Percentiles rank a stretch among this genome's conserved stretches.
phyloP scores from a whole-genome alignment of 2,888 invertebrate species.

The Cataglyphis albicans region DNA sequence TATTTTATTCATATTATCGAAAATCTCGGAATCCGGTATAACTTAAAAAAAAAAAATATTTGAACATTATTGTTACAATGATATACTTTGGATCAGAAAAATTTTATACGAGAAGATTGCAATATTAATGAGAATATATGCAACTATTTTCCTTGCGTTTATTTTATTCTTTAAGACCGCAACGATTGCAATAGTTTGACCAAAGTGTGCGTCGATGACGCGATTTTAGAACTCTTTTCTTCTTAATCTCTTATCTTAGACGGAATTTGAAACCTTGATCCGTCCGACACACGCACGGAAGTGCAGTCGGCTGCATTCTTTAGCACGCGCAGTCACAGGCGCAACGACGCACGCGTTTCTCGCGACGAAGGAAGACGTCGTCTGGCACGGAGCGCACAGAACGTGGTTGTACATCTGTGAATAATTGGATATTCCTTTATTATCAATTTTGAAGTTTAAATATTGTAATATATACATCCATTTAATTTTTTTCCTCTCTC shows the following conservation, averaged over 20 bases:
- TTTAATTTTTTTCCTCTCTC: neutral
- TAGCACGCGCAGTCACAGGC: constrained; percentile 91
- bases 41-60: constrained; percentile 5
- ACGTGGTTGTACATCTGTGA: constrained; percentile 93
- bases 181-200: neutral
- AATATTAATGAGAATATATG: constrained; percentile 10
- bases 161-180: neutral
- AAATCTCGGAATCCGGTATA: neutral
- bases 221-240: neutral
- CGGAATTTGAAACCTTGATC: constrained; percentile 43
- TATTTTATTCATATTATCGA: neutral
- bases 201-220: constrained; percentile 4
- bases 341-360: constrained; percentile 91
- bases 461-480: neutral
- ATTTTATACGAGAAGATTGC: constrained; percentile 16
- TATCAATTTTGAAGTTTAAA: neutral
- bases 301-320: constrained; percentile 59
- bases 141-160: neutral
- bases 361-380: constrained; percentile 86
- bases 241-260: constrained; percentile 16
- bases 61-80: neutral
- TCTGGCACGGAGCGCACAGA: constrained; percentile 89
- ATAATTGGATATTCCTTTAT: constrained; percentile 8
- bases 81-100: neutral
- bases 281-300: constrained; percentile 15